These are phyloP conservation scores for Malthinus seriepunctatus DNA, from an alignment of 2,888 invertebrate genomes.

Conservation along the genomic window DNA sequence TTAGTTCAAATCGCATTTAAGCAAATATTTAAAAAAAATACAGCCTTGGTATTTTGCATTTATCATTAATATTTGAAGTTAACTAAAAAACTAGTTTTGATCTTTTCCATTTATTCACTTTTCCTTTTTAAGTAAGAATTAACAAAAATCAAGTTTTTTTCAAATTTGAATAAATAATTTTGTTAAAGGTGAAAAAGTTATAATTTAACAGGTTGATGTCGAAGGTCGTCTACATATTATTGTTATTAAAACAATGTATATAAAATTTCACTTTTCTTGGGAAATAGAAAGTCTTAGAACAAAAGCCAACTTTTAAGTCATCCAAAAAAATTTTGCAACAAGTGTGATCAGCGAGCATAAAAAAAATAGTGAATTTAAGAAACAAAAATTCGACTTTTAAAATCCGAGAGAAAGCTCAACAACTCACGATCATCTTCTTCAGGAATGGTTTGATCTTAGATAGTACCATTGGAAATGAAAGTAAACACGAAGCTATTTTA, in stretches of 20 bases:
- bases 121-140: neutral
- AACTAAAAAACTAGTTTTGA: neutral
- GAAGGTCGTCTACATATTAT: conserved; percentile 11
- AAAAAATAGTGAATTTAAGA: neutral
- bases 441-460: neutral
- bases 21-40: conserved; percentile 1
- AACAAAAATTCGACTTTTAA: neutral
- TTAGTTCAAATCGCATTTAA: conserved; percentile 1
- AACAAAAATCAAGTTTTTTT: neutral
- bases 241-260: conserved; percentile 29
- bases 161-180: neutral
- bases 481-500: neutral
- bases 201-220: conserved; percentile 6
- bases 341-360: too few species aligned
- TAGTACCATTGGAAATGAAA: neutral
- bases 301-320: too few species aligned
- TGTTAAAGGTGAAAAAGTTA: neutral
- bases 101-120: neutral
- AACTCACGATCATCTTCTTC: conserved; percentile 2
- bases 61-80: conserved; percentile 1
- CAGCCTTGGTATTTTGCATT: conserved; percentile 4
- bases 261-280: conserved; percentile 42
- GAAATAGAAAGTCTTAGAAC: conserved; percentile 38
- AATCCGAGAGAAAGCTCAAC: conserved; percentile 1
- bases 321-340: too few species aligned